phyloP scores from a whole-genome alignment of 2,113 vertebrate species.

The Triplophysa tibetana region DNA sequence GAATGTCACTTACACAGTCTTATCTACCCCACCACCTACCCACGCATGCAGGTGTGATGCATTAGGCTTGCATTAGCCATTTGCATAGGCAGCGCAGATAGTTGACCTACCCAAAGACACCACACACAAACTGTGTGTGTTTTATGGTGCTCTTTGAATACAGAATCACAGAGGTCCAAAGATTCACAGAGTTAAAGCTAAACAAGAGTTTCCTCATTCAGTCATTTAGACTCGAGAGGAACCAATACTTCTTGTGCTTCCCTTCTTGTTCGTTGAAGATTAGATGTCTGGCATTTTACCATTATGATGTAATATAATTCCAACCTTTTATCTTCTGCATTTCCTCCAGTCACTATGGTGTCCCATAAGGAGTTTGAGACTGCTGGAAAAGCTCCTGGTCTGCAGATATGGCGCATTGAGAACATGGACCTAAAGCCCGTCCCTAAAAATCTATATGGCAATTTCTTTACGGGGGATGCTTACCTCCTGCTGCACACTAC shows the following conservation, averaged over 20 bases:
- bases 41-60: neutral
- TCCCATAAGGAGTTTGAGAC: slow-evolving; percentile 73
- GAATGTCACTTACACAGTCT: neutral
- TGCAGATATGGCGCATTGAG: slow-evolving; percentile 79
- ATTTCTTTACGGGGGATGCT: slow-evolving; percentile 76
- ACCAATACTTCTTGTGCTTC: slow-evolving; percentile 1
- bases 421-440: slow-evolving; percentile 76
- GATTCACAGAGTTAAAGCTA: neutral
- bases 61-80: neutral
- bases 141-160: neutral
- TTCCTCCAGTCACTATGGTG: slow-evolving; percentile 71
- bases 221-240: neutral
- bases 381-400: slow-evolving; percentile 72
- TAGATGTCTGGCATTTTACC: neutral
- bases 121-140: neutral
- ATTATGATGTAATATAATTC: neutral
- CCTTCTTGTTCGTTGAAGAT: neutral
- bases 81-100: neutral
- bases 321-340: neutral
- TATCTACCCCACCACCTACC: neutral
- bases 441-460: slow-evolving; percentile 68
- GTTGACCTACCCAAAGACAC: neutral
- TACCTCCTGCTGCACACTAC: slow-evolving; percentile 76
- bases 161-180: neutral
- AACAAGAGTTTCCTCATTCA: neutral